Evolutionary conservation across 2,888 invertebrate genomes (phyloP).

Genomic region (Deilephila elpenor): DNA sequence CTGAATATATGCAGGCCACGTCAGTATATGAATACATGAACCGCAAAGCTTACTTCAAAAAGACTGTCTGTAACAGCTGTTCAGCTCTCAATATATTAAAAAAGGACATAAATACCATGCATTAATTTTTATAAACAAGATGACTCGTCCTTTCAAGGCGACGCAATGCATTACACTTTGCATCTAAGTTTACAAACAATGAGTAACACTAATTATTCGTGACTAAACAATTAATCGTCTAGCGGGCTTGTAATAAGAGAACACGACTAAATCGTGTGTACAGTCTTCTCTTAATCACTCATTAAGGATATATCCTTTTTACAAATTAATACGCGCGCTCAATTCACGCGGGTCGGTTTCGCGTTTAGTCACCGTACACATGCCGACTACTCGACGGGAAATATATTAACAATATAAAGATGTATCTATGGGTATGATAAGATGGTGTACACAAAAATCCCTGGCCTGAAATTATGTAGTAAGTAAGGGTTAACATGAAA

Average conservation of each 20-base stretch:
- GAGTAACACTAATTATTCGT: constrained; percentile 16
- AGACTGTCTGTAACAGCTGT: too few relatives aligned
- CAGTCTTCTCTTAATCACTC: constrained; percentile 73
- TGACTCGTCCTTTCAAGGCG: neutral
- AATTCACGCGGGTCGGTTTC: constrained; percentile 53
- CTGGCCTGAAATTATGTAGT: too few relatives aligned
- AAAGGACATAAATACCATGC: too few relatives aligned
- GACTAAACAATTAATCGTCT: constrained; percentile 23
- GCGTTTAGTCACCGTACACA: constrained; percentile 45
- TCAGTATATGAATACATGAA: too few relatives aligned
- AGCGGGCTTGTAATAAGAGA: constrained; percentile 32
- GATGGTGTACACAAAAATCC: too few relatives aligned
- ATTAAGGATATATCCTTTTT: constrained; percentile 82
- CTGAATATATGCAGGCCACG: too few relatives aligned
- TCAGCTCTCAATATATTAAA: too few relatives aligned
- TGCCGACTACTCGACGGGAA: constrained; percentile 33
- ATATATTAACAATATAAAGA: neutral
- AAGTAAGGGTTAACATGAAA: too few relatives aligned
- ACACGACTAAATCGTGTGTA: constrained; percentile 35
- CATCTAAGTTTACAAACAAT: constrained; percentile 20
- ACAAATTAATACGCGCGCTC: constrained; percentile 75
- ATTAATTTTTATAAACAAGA: neutral
- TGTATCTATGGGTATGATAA: neutral
- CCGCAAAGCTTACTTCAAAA: too few relatives aligned
- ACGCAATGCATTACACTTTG: neutral